phyloP scores from a whole-genome alignment of 2,113 vertebrate genomes.

The Xenotilapia leptura region DNA sequence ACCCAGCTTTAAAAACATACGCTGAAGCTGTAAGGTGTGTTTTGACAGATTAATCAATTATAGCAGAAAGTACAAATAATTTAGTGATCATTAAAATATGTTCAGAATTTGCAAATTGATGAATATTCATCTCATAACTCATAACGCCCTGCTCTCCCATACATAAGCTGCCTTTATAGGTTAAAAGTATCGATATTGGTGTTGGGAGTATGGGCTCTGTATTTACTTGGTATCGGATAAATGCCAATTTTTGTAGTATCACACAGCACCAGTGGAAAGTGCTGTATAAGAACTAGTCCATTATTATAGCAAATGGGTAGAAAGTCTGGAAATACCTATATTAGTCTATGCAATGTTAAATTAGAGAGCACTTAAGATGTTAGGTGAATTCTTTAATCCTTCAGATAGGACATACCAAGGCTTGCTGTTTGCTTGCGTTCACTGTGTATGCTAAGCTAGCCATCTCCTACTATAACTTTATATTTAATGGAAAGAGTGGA shows the following conservation, averaged over 20 bases:
- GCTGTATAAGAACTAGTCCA: background rate
- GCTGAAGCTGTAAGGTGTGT: background rate
- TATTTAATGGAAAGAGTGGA: background rate
- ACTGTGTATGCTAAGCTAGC: background rate
- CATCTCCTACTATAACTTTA: background rate
- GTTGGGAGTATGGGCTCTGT: background rate
- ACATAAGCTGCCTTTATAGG: background rate
- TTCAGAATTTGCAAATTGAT: background rate
- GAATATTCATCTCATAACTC: background rate
- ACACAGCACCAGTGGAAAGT: background rate
- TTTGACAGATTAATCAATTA: background rate
- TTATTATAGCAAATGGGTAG: fast-evolving
- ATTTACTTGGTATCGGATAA: background rate
- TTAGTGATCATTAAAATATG: background rate
- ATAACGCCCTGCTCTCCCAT: background rate
- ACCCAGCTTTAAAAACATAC: background rate
- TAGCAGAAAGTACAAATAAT: background rate
- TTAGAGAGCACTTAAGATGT: background rate
- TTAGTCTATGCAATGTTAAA: background rate
- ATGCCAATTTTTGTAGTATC: background rate
- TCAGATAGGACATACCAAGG: background rate
- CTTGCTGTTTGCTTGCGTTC: background rate
- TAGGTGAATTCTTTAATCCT: background rate
- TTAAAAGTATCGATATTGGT: background rate
- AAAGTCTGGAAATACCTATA: background rate